Evolutionary conservation across 1,140 invertebrate species (phyloP).

Genomic region (Tenebrio molitor): DNA sequence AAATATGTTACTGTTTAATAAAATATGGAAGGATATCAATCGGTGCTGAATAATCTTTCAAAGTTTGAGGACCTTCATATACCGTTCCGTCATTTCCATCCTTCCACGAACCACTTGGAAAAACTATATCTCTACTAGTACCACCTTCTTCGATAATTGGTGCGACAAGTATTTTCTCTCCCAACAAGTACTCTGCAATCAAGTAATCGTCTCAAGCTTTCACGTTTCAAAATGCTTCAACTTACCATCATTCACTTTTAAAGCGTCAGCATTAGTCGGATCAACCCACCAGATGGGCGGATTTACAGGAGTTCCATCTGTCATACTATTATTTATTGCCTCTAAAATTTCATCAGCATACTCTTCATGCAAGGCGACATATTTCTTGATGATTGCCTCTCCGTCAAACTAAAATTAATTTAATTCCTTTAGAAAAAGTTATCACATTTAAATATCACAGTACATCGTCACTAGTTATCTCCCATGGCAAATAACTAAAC

Average conservation of each 20-base stretch:
- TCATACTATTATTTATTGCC: constrained; percentile 73
- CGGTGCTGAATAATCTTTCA: constrained; percentile 77
- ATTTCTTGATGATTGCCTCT: constrained; percentile 75
- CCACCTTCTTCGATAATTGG: constrained; percentile 81
- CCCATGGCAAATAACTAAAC: constrained; percentile 88
- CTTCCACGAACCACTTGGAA: constrained; percentile 81
- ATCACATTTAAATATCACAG: no score
- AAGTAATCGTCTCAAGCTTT: no score
- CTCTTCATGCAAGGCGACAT: constrained; percentile 78
- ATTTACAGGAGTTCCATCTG: constrained; percentile 81
- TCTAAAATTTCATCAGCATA: constrained; percentile 75
- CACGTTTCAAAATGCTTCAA: constrained; percentile 28
- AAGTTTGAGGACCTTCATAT: constrained; percentile 75
- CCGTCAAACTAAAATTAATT: constrained; percentile 63
- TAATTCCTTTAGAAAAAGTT: no score
- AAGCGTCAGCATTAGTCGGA: constrained; percentile 71
- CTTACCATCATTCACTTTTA: constrained; percentile 48
- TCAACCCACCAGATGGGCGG: constrained; percentile 93
- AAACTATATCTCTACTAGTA: constrained; percentile 78
- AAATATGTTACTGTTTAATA: constrained; percentile 8
- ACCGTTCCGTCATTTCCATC: constrained; percentile 68
- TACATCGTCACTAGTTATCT: no score
- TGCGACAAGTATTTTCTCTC: constrained; percentile 86
- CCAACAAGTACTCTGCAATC: constrained; percentile 83
- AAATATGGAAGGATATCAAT: constrained; percentile 73